Conservation (phyloP, 2,113 vertebrate species). For the Felis chaus region DNA sequence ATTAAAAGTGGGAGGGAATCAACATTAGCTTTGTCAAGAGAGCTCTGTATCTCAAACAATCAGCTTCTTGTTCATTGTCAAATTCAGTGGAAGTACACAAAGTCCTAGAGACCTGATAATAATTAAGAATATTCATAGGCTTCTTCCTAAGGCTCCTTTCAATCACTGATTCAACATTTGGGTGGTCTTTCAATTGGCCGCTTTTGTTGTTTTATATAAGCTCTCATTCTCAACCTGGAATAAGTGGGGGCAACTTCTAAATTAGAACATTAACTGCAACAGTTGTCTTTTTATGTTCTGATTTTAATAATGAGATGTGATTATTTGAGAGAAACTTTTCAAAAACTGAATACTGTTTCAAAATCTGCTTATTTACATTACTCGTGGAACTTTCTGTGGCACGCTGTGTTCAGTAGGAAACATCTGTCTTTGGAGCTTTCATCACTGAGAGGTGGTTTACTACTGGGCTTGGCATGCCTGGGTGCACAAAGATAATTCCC, state of each 20-base stretch:
- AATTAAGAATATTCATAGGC: neutral
- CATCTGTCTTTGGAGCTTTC: conserved; percentile 61
- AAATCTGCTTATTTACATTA: conserved; percentile 69
- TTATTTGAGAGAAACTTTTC: conserved; percentile 45
- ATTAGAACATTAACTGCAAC: conserved; percentile 23
- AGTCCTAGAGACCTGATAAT: neutral
- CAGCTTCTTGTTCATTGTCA: conserved; percentile 45
- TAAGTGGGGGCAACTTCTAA: neutral
- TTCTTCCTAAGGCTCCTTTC: neutral
- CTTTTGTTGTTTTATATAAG: neutral
- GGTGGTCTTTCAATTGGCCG: neutral
- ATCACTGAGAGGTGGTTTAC: neutral
- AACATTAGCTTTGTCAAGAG: neutral
- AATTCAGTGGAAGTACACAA: neutral
- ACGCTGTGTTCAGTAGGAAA: conserved; percentile 76
- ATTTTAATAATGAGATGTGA: conserved; percentile 61
- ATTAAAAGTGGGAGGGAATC: neutral
- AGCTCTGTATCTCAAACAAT: neutral
- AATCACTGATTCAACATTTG: neutral
- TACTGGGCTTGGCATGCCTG: neutral
- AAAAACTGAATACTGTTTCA: conserved; percentile 72
- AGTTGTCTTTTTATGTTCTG: conserved; percentile 48
- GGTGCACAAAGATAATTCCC: neutral
- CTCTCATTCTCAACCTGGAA: neutral
- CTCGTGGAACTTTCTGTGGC: conserved; percentile 37